Evolutionary conservation across 1,140 invertebrate genomes (phyloP).

Genomic region (Tetramorium simillimum): DNA sequence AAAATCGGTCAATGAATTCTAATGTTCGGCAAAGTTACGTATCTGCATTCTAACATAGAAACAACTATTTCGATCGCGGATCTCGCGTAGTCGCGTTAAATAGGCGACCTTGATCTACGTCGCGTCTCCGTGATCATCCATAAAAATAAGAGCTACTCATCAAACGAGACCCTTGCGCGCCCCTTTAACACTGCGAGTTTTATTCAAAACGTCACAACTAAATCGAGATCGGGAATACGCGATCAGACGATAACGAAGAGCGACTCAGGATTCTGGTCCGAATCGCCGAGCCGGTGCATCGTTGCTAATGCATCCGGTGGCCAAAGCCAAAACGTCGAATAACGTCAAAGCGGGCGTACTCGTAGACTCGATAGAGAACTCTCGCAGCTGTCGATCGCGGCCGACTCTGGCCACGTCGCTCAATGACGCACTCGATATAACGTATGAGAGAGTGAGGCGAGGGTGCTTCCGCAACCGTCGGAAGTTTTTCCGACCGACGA

Average conservation of each 20-base stretch:
- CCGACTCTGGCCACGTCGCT: neutral
- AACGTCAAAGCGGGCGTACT: neutral
- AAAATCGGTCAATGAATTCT: neutral
- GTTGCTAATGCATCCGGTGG: neutral
- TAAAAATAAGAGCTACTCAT: constrained; percentile 35
- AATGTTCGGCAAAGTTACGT: neutral
- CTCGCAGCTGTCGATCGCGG: neutral
- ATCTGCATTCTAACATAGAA: neutral
- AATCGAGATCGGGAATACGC: neutral
- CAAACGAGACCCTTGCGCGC: neutral
- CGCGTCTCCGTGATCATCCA: constrained; percentile 15
- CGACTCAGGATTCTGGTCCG: neutral
- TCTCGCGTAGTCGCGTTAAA: neutral
- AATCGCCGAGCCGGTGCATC: neutral
- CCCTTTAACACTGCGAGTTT: constrained; percentile 1
- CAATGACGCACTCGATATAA: neutral
- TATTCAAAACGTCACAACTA: neutral
- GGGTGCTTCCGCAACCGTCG: neutral
- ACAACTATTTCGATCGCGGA: constrained; percentile 27
- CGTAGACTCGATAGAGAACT: neutral
- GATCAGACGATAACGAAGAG: neutral
- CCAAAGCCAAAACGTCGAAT: neutral
- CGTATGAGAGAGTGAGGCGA: neutral
- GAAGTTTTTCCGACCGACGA: constrained; percentile 22
- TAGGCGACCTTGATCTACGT: constrained; percentile 38